Conservation (phyloP, 2,888 invertebrate species). For the Dichetophora obliterata region DNA sequence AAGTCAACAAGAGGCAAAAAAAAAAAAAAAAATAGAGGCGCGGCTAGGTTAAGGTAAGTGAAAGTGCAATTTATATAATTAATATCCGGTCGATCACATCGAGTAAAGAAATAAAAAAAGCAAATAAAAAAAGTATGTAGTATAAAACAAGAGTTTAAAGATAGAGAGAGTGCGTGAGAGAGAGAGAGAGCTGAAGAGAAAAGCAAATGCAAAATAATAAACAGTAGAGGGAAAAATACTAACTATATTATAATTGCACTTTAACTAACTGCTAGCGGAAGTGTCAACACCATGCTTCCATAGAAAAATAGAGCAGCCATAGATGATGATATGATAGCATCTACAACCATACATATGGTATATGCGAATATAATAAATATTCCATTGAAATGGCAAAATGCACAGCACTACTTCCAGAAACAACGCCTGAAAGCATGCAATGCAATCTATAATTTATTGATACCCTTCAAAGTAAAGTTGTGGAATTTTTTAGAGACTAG, state of each 20-base stretch:
- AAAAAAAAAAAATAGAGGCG: not conserved
- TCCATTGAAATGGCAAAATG: not conserved
- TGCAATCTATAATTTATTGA: not conserved
- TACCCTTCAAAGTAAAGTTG: too few relatives aligned
- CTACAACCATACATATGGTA: too few relatives aligned
- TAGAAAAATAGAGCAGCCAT: not conserved
- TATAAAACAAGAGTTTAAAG: not conserved
- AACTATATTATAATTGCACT: not conserved
- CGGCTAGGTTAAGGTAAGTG: slow-evolving; percentile 9
- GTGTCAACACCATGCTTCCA: slow-evolving; percentile 1
- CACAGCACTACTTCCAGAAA: not conserved
- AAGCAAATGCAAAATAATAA: not conserved
- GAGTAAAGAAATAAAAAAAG: slow-evolving; percentile 10
- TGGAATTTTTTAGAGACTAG: not conserved
- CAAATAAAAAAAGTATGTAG: not conserved
- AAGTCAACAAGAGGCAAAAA: not conserved
- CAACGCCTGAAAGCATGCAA: slow-evolving; percentile 3
- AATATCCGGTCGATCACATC: slow-evolving; percentile 55
- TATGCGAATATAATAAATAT: too few relatives aligned
- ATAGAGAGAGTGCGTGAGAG: too few relatives aligned
- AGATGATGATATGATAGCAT: too few relatives aligned
- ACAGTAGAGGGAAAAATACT: not conserved
- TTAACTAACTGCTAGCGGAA: slow-evolving; percentile 12
- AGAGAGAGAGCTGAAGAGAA: not conserved
- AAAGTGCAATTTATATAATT: slow-evolving; percentile 55